Base-by-base conservation (phyloP, 2,888 invertebrate genomes). In the Drosophila colorata region DNA sequence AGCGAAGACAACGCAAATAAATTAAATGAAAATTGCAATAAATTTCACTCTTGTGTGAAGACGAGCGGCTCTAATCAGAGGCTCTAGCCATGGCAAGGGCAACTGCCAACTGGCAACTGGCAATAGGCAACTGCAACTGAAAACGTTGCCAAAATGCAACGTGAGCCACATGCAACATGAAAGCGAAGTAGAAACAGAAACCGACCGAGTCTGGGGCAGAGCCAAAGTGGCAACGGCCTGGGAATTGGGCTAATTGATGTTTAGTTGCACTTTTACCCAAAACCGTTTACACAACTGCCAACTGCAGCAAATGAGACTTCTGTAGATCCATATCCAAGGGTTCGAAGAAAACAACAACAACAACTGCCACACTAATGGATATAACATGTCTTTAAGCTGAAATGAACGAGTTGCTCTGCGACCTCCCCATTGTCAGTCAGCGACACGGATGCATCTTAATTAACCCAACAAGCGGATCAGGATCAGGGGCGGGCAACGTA, bases 201-300 rank as follows among this genome's bases (percentile, higher is more conserved):
- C 71, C 67, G 76, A 75, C 59, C 47, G 23, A 55, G 63, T 61
- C 58, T 67, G 76, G 64, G 65, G 55, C 66, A 56, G 41, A 52
- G 65, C 65, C 75, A 69, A 74, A 80, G 74, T 80, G 80, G 73
- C 83, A 86, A 64, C 53, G 78, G 75, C 88, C 87, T 90, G 91
- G 90, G 91, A 91, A 91, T 85, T 90, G 88, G 91, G 91, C 89
- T 91, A 91, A 91, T 91, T 91, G 91, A 83, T 90, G 84, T 88
- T 90, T 87, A 90, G 91, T 86, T 91, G 91, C 90, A 91, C 90
- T 91, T 90, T 91, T 91, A 90, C 87, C 88, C 81, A 81, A 89
- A 88, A 85, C 85, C 80, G 86, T 89, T 88, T 87, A 86, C 80
- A 80, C 75, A 77, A 72, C 60, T 67, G 63, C 66, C 67, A 74